These are phyloP conservation scores for Plecotus auritus DNA, from an alignment of 2,113 vertebrate genomes.

Conservation along the genomic window DNA sequence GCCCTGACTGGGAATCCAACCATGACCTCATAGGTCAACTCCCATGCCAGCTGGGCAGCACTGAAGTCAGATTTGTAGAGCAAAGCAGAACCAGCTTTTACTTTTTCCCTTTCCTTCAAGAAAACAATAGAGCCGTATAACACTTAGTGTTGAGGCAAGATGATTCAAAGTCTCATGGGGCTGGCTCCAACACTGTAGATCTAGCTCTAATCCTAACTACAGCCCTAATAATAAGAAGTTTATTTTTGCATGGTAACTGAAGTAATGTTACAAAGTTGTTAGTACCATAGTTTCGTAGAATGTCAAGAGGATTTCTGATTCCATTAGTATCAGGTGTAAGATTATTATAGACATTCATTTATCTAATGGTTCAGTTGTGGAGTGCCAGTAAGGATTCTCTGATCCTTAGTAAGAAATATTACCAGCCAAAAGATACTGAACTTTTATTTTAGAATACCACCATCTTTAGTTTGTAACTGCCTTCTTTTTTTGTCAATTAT, in stretches of 20 bases:
- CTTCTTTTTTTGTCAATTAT: not conserved
- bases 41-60: not conserved
- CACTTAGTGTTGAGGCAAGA: not conserved
- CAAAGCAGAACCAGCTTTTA: not conserved
- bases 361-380: not conserved
- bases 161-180: slow-evolving; percentile 33
- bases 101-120: not conserved
- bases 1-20: not conserved
- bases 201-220: not conserved
- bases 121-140: slow-evolving; percentile 18
- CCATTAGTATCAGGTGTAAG: slow-evolving; percentile 40
- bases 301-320: slow-evolving; percentile 70
- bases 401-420: not conserved
- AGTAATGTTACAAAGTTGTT: slow-evolving; percentile 41
- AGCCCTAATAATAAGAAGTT: not conserved
- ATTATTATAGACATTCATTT: not conserved
- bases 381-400: not conserved
- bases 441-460: not conserved
- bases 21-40: too few species aligned
- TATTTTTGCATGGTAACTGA: slow-evolving; percentile 55
- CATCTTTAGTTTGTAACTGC: not conserved
- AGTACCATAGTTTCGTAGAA: slow-evolving; percentile 55
- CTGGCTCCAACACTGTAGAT: slow-evolving; percentile 4
- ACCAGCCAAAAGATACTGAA: not conserved
- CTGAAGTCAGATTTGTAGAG: not conserved